Evolutionary conservation across 2,113 vertebrate species (phyloP), one percentile per base, ranked within the genome.

Genomic region (Brevimyrus niger): DNA sequence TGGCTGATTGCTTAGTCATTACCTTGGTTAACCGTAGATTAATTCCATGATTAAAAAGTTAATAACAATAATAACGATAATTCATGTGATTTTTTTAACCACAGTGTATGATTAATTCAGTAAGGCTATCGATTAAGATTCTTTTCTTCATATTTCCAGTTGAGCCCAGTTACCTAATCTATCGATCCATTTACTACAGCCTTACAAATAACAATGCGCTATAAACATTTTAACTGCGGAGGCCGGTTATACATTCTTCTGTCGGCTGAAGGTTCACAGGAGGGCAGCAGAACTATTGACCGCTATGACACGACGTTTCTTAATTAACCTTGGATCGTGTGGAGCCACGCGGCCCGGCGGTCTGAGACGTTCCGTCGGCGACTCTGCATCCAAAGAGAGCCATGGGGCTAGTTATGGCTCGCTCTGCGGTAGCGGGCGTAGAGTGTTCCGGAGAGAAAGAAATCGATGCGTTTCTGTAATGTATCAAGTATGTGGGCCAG

Each of bases 391-490:
- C 46, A 46, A 23, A 61, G 27, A 69, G 48, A 83, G 89, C 53
- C 48, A 50, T 38, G 76, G 82, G 87, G 90, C 91, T 92, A 89
- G 80, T 73, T 88, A n/a, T 6, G 23, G 89, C 89, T 55, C 31
- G 44, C 7, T 82, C 27, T 89, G 86, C 51, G 53, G 89, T 58
- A 46, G 69, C n/a, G 46, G 89, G 88, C 48, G 38, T 83, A 65
- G 87, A 69, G 76, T 51, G 89, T 87, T 89, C 83, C 38, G 61
- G 85, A n/a, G 87, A 23, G 89, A 83, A 84, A 50, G 44, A 50
- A 65, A 92, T 93, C 91, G 87, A 91, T 92, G 89, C 87, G 82
- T 92, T 92, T 91, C 90, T 92, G 84, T 92, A 91, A 92, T 92
- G 91, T 91, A 91, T 91, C 91, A 91, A 92, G 91, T 89, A 88